Conservation (phyloP, 53 echinoderm and acorn worm genomes). For the Patiria pectinifera region DNA sequence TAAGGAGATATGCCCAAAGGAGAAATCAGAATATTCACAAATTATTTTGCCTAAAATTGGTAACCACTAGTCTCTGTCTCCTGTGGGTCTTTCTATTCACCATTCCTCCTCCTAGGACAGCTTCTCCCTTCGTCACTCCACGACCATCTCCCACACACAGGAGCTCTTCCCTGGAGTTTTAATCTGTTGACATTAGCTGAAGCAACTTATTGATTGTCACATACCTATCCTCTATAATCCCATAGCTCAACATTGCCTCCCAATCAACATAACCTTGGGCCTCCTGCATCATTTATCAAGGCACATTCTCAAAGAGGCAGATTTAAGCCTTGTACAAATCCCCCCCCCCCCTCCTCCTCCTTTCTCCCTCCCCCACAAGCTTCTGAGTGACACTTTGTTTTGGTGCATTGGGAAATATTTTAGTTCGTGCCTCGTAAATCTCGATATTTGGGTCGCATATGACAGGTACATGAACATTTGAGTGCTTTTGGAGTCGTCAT, state of each 20-base stretch:
- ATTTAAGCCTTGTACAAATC: background rate
- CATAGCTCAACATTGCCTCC: slow-evolving; percentile 23
- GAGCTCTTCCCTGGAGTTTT: slow-evolving; percentile 1
- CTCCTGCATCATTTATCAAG: slow-evolving; percentile 14
- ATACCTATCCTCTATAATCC: slow-evolving; percentile 13
- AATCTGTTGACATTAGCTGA: background rate
- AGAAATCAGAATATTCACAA: too few relatives aligned
- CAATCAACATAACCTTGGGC: slow-evolving; percentile 30
- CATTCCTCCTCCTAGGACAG: background rate
- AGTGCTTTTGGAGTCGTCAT: background rate
- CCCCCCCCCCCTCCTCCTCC: background rate
- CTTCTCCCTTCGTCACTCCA: background rate
- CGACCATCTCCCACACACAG: background rate
- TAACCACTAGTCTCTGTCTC: too few relatives aligned
- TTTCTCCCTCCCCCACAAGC: background rate
- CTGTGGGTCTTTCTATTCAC: background rate
- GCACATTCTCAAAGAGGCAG: background rate
- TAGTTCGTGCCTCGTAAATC: slow-evolving; percentile 6
- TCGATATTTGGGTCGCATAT: slow-evolving; percentile 10
- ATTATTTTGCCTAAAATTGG: too few relatives aligned
- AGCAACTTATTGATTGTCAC: slow-evolving; percentile 20
- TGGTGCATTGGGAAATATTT: background rate
- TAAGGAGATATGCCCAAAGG: too few relatives aligned
- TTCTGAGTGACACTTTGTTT: background rate
- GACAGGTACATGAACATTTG: background rate